Base-by-base conservation (phyloP, 2,888 invertebrate species). In the Coenonympha arcania region DNA sequence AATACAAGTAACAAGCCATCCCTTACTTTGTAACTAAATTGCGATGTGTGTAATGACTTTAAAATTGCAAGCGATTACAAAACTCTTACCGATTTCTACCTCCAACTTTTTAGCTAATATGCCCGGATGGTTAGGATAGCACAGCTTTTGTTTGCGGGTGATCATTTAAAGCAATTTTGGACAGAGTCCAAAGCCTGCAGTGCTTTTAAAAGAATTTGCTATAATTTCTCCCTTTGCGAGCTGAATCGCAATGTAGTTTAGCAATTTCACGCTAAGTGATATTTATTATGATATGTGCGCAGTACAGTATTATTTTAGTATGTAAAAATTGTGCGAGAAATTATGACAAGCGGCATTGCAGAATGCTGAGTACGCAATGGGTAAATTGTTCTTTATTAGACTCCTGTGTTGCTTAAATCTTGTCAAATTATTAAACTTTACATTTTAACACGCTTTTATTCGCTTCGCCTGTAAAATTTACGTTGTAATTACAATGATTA, bases 161-260 rank as follows among this genome's bases (percentile, higher is more conserved):
- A 56, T 53, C 48, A 51, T 48, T 47, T 37, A 37, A 46, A 16
- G 48, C 47, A 48, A 28, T 48, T 47, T 57, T 58, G 58, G 58
- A 57, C 9, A 5, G 4, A 8, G 24, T 54, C 57, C 57, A 58
- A 51, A 48, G 33, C 50, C 51, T 48, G 53, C 53, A 55, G 53
- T 33, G 48, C 55, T 57, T 55, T 48, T 51, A 53, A 40, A 50
- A 50, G 54, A 48, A 48, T 53, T 42, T 42, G 47, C 41, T 41
- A 52, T 55, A 50, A 52, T 31, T 52, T 45, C 20, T 28, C 41
- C 33, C 42, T 55, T 45, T 52, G 42, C 45, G 6, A 48, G 40
- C 40, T 16, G 47, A 37, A 42, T 47, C 3, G 33, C 39, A 20
- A 20, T 48, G 15, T 41, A 45, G 45, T 45, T 48, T 48, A 44